Percentiles rank a stretch among this genome's conserved stretches.
phyloP scores from a whole-genome alignment of 2,113 vertebrate species.

The Bubalus kerabau region DNA sequence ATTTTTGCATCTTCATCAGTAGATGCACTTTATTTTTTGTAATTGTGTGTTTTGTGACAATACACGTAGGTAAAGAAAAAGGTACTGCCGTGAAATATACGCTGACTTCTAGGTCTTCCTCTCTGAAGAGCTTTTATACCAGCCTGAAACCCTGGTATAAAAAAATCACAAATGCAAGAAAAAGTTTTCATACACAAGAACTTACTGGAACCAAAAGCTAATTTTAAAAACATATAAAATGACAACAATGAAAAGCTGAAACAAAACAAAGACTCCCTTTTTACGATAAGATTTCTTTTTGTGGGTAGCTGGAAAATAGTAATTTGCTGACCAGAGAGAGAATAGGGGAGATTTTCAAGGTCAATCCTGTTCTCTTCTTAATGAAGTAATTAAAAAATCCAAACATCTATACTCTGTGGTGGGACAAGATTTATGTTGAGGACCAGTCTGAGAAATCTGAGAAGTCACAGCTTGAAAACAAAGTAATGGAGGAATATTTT shows the following conservation, averaged over 20 bases:
- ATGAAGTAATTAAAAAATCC: conserved; percentile 62
- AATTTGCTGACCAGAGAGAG: conserved; percentile 43
- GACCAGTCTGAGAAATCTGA: conserved; percentile 74
- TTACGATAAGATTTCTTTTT: neutral
- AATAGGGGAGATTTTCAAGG: conserved; percentile 54
- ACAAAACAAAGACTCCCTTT: conserved; percentile 1
- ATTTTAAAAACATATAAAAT: neutral
- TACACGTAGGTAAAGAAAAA: neutral
- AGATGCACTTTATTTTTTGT: neutral
- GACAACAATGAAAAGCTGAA: neutral
- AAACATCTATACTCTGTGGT: conserved; percentile 65
- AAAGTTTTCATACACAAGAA: neutral
- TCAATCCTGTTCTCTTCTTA: conserved; percentile 55
- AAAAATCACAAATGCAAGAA: neutral
- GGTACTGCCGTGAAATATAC: neutral
- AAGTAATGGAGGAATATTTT: conserved; percentile 64
- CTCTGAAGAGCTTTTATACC: neutral
- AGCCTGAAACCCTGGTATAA: neutral
- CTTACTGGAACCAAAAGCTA: conserved; percentile 45
- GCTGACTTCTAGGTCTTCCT: neutral
- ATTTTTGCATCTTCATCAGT: neutral
- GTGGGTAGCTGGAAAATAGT: neutral
- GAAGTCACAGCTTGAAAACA: conserved; percentile 75
- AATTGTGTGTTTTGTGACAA: neutral
- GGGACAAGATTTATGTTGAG: conserved; percentile 69